A percentile compares a stretch with the other conserved stretches of the same genome.
These are phyloP conservation scores for Rhadina sibilatrix DNA, from an alignment of 2,113 vertebrate genomes.

Conservation along the genomic window DNA sequence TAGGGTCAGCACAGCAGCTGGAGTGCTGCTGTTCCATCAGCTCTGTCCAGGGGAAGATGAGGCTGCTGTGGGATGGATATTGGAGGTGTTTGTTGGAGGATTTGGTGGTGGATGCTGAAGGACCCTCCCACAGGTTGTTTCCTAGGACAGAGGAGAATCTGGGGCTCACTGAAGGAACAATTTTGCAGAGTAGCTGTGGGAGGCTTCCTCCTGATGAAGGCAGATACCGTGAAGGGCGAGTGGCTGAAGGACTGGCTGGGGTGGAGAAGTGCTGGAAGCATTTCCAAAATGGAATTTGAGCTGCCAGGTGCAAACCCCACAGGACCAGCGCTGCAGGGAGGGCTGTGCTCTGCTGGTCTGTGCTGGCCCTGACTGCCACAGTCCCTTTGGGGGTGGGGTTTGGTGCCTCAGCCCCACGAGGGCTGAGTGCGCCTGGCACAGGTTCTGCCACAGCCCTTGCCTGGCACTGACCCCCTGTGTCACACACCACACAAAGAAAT, in stretches of 20 bases:
- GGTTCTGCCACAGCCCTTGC: not conserved
- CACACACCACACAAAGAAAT: too few relatives aligned
- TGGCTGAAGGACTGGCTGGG: not conserved
- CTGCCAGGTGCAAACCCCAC: not conserved
- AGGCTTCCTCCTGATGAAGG: not conserved
- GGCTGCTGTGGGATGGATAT: not conserved
- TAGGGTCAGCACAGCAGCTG: not conserved
- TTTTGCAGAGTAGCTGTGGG: not conserved
- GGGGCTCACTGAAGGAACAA: not conserved
- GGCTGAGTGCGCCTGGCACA: not conserved
- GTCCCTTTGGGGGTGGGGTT: not conserved
- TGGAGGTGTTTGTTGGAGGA: not conserved
- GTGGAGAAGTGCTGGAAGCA: not conserved
- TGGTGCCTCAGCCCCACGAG: not conserved
- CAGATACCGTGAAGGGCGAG: not conserved
- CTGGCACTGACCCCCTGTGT: too few relatives aligned
- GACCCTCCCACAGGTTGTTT: not conserved
- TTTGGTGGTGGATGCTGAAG: not conserved
- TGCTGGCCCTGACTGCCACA: fast-evolving
- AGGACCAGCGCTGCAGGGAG: not conserved
- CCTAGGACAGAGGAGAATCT: not conserved
- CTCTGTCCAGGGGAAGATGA: not conserved
- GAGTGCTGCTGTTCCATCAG: not conserved
- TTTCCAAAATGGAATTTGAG: not conserved
- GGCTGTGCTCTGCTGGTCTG: not conserved